A percentile compares a stretch with the other conserved stretches of the same genome.
phyloP scores from a whole-genome alignment of 2,888 invertebrate species.

The Deladenus siricidicola region DNA sequence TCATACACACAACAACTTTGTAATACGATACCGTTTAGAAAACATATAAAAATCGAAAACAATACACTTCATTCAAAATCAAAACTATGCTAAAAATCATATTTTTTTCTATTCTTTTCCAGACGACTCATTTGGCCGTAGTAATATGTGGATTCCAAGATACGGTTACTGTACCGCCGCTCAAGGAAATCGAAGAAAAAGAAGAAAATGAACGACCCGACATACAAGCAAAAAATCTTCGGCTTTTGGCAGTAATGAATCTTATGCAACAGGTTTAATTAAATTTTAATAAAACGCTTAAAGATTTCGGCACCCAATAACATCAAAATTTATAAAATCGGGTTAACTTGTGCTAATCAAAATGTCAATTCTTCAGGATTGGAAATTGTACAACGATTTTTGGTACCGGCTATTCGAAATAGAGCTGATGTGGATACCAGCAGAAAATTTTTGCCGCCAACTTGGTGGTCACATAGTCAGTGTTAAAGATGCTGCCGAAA shows the following conservation, averaged over 20 bases:
- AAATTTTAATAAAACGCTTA: too few relatives aligned
- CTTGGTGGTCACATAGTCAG: conserved; percentile 45
- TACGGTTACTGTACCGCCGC: neutral
- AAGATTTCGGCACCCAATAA: neutral
- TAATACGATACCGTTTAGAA: too few relatives aligned
- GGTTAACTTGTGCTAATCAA: neutral
- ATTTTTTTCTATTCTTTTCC: too few relatives aligned
- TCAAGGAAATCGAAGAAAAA: neutral
- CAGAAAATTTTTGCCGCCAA: conserved; percentile 48
- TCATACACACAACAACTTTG: too few relatives aligned
- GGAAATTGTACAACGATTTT: conserved; percentile 42
- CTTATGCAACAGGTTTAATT: conserved; percentile 30
- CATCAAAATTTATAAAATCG: too few relatives aligned
- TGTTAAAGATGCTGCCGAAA: conserved; percentile 43
- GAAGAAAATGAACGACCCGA: conserved; percentile 21
- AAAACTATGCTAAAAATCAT: too few relatives aligned
- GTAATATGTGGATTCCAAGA: neutral
- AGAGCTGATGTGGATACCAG: conserved; percentile 49
- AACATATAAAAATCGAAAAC: too few relatives aligned
- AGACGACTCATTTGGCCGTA: too few relatives aligned
- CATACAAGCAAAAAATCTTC: conserved; percentile 40
- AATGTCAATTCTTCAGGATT: conserved; percentile 20
- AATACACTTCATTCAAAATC: too few relatives aligned
- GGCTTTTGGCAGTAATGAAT: conserved; percentile 28
- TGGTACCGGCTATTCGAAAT: conserved; percentile 47